A percentile compares a stretch with the other conserved stretches of the same genome.
These are phyloP conservation scores for Anthopleura xanthogrammica DNA, from an alignment of 92 coral and sea anemone genomes.

Conservation along the genomic window DNA sequence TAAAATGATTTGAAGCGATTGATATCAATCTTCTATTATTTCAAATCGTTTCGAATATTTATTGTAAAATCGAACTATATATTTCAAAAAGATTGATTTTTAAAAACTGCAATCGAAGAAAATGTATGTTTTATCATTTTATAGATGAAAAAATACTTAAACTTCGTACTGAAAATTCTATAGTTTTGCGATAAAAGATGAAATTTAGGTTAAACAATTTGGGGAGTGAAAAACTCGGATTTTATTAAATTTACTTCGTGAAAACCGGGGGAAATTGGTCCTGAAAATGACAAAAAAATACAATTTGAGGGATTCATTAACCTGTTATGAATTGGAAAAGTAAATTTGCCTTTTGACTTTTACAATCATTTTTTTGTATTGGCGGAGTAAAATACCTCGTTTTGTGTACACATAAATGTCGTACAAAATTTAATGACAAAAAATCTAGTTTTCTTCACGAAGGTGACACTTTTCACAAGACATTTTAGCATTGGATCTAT, in stretches of 20 bases:
- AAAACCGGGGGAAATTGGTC: neutral
- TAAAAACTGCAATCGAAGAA: neutral
- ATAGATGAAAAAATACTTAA: neutral
- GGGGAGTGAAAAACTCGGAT: no score
- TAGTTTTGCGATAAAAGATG: neutral
- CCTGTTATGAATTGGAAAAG: neutral
- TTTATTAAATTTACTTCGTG: neutral
- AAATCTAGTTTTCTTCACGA: neutral
- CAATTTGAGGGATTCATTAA: neutral
- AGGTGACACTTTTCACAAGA: neutral
- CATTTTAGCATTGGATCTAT: neutral
- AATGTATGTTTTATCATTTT: neutral
- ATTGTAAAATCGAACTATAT: neutral
- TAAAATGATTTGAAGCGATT: neutral
- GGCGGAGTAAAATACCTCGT: neutral
- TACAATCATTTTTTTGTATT: neutral
- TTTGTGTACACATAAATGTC: neutral
- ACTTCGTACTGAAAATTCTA: no score
- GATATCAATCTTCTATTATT: neutral
- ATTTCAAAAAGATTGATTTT: neutral
- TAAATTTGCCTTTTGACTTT: neutral
- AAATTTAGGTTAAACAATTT: neutral
- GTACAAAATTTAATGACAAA: neutral
- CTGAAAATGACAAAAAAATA: neutral
- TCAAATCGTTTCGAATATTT: neutral